Evolutionary conservation across 2,113 vertebrate genomes (phyloP).

Genomic region (Butorides virescens): DNA sequence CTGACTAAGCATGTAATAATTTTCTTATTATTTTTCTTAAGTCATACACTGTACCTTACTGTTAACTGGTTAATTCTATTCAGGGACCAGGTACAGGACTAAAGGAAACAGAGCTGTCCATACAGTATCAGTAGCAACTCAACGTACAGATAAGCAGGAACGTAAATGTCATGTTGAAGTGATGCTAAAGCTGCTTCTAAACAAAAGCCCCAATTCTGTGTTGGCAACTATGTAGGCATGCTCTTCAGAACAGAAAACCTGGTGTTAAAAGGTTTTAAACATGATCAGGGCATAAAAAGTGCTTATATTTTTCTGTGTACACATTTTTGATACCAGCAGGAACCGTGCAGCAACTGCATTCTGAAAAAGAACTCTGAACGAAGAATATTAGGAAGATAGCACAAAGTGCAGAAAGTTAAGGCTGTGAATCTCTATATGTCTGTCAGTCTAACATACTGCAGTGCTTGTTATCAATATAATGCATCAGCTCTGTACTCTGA

Average conservation of each 20-base stretch:
- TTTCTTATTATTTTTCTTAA: not conserved
- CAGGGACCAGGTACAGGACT: not conserved
- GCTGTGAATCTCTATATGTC: not conserved
- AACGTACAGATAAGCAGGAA: not conserved
- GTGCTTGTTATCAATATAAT: not conserved
- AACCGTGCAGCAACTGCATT: not conserved
- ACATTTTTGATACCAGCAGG: not conserved
- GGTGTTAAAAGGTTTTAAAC: not conserved
- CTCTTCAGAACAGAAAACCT: not conserved
- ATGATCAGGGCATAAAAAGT: not conserved
- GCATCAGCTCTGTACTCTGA: not conserved
- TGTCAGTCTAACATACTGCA: not conserved
- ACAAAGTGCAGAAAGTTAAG: not conserved
- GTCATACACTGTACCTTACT: not conserved
- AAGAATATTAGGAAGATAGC: not conserved
- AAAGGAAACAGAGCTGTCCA: not conserved
- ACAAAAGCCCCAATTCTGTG: not conserved
- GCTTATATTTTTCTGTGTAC: not conserved
- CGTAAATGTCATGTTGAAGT: not conserved
- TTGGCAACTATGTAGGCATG: not conserved
- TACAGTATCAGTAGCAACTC: not conserved
- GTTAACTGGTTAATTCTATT: not conserved
- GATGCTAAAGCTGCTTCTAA: not conserved
- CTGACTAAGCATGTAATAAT: slow-evolving; percentile 1
- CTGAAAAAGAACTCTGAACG: not conserved